Conservation (phyloP, 2,113 vertebrate species). For the Otocyon megalotis region DNA sequence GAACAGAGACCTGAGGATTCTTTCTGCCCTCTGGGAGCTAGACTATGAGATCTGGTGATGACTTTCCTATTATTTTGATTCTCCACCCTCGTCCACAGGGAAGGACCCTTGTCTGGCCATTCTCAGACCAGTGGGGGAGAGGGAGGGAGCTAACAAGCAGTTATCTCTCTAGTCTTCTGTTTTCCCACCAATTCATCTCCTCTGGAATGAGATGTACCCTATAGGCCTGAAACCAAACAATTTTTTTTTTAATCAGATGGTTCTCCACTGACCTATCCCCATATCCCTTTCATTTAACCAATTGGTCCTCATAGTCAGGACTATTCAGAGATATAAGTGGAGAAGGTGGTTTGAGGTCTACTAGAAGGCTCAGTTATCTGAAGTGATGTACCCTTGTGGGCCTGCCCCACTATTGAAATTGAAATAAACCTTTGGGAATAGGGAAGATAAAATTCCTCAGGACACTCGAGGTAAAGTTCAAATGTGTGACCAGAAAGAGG, state of each 20-base stretch:
- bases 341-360: background rate
- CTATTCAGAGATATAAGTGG: background rate
- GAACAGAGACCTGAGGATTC: background rate
- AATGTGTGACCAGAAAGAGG: background rate
- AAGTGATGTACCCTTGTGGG: background rate
- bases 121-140: background rate
- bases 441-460: background rate
- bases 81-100: background rate
- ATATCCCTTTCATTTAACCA: background rate
- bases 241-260: background rate
- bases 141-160: background rate
- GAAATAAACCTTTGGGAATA: background rate
- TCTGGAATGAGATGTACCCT: background rate
- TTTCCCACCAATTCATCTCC: background rate
- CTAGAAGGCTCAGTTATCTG: background rate
- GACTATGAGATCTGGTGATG: background rate
- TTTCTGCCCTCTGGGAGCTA: background rate
- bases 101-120: background rate
- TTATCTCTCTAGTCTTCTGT: background rate
- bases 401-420: background rate
- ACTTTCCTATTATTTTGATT: background rate
- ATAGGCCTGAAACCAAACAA: background rate
- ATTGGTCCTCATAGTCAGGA: background rate
- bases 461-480: background rate
- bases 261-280: background rate